Percentiles rank a stretch among this genome's conserved stretches.
Evolutionary conservation across 2,797 vertebrate species (phyloP).

Genomic region (Helarctos malayanus): DNA sequence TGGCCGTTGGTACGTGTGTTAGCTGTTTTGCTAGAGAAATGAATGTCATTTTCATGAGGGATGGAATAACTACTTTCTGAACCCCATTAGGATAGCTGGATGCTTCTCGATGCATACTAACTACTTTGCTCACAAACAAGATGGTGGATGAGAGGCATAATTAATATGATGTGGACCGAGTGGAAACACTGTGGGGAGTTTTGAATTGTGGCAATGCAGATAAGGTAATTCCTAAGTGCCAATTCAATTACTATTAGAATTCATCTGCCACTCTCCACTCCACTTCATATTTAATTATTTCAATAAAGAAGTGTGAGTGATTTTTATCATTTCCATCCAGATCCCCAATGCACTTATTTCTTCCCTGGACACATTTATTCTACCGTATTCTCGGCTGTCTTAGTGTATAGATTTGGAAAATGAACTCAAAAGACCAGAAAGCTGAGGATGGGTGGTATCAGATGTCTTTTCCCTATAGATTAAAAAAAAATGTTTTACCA

Average conservation of each 20-base stretch:
- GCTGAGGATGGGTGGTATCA: conserved; percentile 45
- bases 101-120: conserved; percentile 65
- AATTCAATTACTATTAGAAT: conserved; percentile 83
- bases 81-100: background rate
- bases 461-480: conserved; percentile 10
- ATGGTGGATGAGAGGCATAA: conserved; percentile 72
- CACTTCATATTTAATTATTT: conserved; percentile 87
- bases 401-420: conserved; percentile 76
- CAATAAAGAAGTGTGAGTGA: conserved; percentile 77
- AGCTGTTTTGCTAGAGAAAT: conserved; percentile 39
- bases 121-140: conserved; percentile 72
- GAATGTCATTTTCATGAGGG: conserved; percentile 34
- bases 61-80: background rate
- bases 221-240: conserved; percentile 79
- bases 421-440: conserved; percentile 70
- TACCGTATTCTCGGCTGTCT: conserved; percentile 69
- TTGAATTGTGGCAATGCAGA: conserved; percentile 82
- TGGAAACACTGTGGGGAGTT: conserved; percentile 78
- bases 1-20: background rate
- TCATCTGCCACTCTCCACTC: conserved; percentile 77
- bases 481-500: background rate
- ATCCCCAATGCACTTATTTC: conserved; percentile 67
- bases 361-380: conserved; percentile 72
- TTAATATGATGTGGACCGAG: conserved; percentile 72
- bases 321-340: conserved; percentile 83